phyloP scores from a whole-genome alignment of 2,797 vertebrate species.

The Psittacula echo region DNA sequence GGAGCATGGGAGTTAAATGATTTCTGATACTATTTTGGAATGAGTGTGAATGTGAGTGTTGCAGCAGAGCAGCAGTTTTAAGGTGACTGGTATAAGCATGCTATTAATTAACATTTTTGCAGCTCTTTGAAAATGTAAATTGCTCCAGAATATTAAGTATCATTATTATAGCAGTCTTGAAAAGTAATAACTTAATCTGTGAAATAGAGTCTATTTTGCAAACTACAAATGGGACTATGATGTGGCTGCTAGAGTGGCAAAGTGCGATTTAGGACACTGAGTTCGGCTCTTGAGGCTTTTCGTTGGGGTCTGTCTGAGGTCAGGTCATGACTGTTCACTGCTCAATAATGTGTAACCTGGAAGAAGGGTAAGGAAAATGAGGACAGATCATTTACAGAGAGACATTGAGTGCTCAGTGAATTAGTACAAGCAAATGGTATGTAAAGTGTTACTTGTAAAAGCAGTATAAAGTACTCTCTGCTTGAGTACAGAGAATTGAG shows the following conservation, averaged over 20 bases:
- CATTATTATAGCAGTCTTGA: slow-evolving; percentile 24
- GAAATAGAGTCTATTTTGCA: not conserved
- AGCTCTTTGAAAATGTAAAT: slow-evolving; percentile 41
- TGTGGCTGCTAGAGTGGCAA: not conserved
- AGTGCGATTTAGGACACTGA: not conserved
- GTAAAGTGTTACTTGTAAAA: not conserved
- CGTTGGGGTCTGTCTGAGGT: not conserved
- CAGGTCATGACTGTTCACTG: accelerated
- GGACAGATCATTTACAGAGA: not conserved
- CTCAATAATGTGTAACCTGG: not conserved
- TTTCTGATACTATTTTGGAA: not conserved
- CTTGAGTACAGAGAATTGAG: not conserved
- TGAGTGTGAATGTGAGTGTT: not conserved
- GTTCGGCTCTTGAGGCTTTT: not conserved
- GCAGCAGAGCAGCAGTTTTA: not conserved
- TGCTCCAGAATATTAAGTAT: slow-evolving; percentile 30
- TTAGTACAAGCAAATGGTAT: not conserved
- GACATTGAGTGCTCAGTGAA: not conserved
- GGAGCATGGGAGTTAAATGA: not conserved
- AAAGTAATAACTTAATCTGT: slow-evolving; percentile 38
- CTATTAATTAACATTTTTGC: slow-evolving; percentile 57
- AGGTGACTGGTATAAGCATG: slow-evolving; percentile 24
- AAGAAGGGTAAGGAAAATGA: not conserved
- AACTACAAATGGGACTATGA: not conserved
- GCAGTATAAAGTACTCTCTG: not conserved